Percentiles rank a stretch among this genome's conserved stretches.
phyloP scores from a whole-genome alignment of 2,113 vertebrate genomes.

The Stictonetta naevosa region DNA sequence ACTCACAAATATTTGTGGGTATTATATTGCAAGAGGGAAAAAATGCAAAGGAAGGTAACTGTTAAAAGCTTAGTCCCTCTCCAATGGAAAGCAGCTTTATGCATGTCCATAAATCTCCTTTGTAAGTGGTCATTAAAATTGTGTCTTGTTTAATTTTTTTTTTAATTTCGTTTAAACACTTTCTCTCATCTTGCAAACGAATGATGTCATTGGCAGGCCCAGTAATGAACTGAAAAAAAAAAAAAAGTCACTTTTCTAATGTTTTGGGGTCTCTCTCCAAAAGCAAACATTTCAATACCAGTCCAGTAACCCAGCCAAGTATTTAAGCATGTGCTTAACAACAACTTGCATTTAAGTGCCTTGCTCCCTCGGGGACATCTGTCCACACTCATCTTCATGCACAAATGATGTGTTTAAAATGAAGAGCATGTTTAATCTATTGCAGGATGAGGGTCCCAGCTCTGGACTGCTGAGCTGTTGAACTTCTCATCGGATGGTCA shows the following conservation, averaged over 20 bases:
- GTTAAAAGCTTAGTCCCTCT: conserved; percentile 78
- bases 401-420: not conserved
- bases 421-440: not conserved
- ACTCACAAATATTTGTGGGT: conserved; percentile 84
- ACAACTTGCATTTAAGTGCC: not conserved
- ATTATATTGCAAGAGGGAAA: conserved; percentile 78
- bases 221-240: conserved; percentile 69
- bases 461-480: not conserved
- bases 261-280: conserved; percentile 66
- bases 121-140: conserved; percentile 83
- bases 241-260: conserved; percentile 54
- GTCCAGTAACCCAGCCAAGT: conserved; percentile 23
- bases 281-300: conserved; percentile 69
- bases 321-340: conserved; percentile 26
- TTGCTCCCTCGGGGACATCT: not conserved
- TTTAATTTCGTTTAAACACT: conserved; percentile 76
- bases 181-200: conserved; percentile 78
- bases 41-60: conserved; percentile 74
- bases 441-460: not conserved
- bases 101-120: conserved; percentile 80
- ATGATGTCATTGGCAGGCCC: conserved; percentile 79
- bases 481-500: accelerated
- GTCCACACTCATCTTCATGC: conserved; percentile 8
- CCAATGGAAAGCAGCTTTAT: conserved; percentile 81
- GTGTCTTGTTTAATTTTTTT: conserved; percentile 79